Base-by-base conservation (phyloP, 1,140 invertebrate genomes). In the Bombus superbus region DNA sequence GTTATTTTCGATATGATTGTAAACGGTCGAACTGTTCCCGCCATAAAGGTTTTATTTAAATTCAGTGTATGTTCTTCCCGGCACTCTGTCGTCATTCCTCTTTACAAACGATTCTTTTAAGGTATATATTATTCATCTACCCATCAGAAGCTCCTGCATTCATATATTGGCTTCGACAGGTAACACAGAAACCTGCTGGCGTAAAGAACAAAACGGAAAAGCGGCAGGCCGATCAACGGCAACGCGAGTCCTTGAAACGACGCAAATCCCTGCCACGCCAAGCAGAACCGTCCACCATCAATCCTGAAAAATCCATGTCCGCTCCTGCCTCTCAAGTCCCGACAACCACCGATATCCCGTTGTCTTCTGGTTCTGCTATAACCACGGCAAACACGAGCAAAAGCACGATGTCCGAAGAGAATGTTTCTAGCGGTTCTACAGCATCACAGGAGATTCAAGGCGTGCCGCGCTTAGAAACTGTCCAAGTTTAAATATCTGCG, bases 151-250 rank as follows among this genome's bases (percentile, higher is more conserved):
- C 66, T 68, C 35, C 62, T 85, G 57, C 78, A 85, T 64, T 81
- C 28, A 81, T 57, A 40, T 66, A 10, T 90, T 88, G 85, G 69
- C 81, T 88, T 88, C 81, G 83, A 88, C 89, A 93, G 92, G 90
- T 93, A 59, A 35, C 76, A 66, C 82, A 89, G 83, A 64, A 78
- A 78, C 90, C 53, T 35, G 64, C 80, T 40, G 83, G 80, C 40
- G 73, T 59, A 72, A 90, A 89, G 79, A 88, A 68, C 76, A 92
- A 88, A 83, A 83, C 69, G 77, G 86, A 91, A 82, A 91, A 88
- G 40, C 81, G 83, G 47, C 85, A 86, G 62, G 72, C 69, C 78
- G 85, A 89, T 69, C 87, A 87, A 62, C 88, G 81, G 69, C 88
- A 86, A 69, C 66, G 82, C 32, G 89, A 88, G 47, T 78, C 71